A percentile compares a stretch with the other conserved stretches of the same genome.
Evolutionary conservation across 2,113 vertebrate genomes (phyloP).

Genomic region (Willisornis vidua): DNA sequence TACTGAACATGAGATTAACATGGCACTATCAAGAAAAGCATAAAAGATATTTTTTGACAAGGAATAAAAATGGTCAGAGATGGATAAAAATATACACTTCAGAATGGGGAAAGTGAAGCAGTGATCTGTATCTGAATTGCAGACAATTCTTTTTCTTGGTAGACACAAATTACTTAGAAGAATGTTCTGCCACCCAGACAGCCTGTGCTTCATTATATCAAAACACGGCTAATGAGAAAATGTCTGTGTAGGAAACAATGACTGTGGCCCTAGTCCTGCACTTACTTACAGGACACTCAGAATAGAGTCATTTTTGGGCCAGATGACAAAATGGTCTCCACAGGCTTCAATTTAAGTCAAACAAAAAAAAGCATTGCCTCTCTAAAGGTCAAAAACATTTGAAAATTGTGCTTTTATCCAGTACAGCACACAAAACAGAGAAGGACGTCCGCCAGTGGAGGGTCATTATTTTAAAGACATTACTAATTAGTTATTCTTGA

Average conservation of each 20-base stretch:
- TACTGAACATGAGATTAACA: slow-evolving; percentile 54
- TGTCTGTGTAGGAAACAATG: background rate
- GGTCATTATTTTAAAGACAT: background rate
- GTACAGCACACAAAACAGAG: background rate
- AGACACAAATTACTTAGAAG: slow-evolving; percentile 22
- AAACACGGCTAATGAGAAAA: background rate
- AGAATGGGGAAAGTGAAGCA: slow-evolving; percentile 22
- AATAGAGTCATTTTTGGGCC: background rate
- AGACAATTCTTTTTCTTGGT: slow-evolving; percentile 5
- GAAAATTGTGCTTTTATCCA: background rate
- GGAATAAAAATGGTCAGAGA: slow-evolving; percentile 34
- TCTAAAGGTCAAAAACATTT: slow-evolving; percentile 28
- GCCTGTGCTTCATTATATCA: background rate
- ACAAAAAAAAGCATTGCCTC: background rate
- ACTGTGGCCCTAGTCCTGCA: background rate
- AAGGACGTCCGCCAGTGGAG: background rate
- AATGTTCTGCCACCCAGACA: background rate
- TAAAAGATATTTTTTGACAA: slow-evolving; percentile 35
- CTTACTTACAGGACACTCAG: background rate
- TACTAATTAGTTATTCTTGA: background rate
- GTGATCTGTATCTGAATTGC: slow-evolving; percentile 31
- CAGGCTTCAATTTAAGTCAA: background rate
- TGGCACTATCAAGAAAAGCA: slow-evolving; percentile 44
- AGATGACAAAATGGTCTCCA: slow-evolving; percentile 2
- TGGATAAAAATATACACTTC: slow-evolving; percentile 22